A percentile compares a stretch with the other conserved stretches of the same genome.
Evolutionary conservation across 2,113 vertebrate species (phyloP).

Genomic region (Nycticryphes semicollaris): DNA sequence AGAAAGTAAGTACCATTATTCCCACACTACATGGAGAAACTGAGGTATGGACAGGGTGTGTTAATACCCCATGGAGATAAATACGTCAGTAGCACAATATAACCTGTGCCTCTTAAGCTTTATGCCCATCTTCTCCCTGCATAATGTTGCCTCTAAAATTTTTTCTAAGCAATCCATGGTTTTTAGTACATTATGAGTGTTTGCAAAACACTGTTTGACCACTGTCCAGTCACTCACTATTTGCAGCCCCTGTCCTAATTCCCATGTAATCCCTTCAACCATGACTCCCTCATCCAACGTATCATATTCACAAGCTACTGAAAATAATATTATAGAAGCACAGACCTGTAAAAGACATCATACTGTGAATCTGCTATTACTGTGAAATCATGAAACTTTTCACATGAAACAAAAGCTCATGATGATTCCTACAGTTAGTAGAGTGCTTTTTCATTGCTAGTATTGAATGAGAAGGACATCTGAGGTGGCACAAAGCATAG

Average conservation of each 20-base stretch:
- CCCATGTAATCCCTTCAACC: conserved; percentile 22
- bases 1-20: not conserved
- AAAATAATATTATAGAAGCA: not conserved
- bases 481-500: not conserved
- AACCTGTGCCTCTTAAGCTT: not conserved
- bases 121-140: not conserved
- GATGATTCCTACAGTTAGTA: not conserved
- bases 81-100: not conserved
- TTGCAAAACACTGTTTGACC: not conserved
- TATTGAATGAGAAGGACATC: not conserved
- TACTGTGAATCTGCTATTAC: not conserved
- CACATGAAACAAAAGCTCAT: conserved; percentile 9
- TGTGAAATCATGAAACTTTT: not conserved
- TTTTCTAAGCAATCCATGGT: not conserved
- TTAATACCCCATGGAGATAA: not conserved
- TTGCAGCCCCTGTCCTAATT: conserved; percentile 3
- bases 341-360: not conserved
- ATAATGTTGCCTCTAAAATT: not conserved
- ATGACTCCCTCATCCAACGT: not conserved
- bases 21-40: not conserved
- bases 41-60: not conserved
- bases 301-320: not conserved
- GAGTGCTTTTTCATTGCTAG: not conserved
- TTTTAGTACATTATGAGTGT: not conserved
- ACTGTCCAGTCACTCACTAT: not conserved